Evolutionary conservation across 2,797 vertebrate genomes (phyloP).

Genomic region (Salmo trutta): DNA sequence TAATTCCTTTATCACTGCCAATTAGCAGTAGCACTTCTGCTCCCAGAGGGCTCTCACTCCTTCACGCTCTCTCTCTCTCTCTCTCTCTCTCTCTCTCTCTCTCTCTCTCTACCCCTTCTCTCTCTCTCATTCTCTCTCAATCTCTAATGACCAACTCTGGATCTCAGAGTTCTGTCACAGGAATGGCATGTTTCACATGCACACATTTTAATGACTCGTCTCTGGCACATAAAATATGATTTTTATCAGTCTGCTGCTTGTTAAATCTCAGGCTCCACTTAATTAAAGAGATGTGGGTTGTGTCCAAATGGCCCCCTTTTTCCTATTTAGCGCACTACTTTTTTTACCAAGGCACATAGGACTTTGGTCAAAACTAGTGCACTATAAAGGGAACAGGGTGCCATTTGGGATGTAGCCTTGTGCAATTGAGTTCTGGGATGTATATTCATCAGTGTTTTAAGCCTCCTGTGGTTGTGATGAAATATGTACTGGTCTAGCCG

Average conservation of each 20-base stretch:
- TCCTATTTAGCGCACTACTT: too few relatives aligned
- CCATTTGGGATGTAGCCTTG: neutral
- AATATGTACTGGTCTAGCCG: conserved; percentile 32
- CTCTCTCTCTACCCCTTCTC: conserved; percentile 2
- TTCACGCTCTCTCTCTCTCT: neutral
- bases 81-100: neutral
- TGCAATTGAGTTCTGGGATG: conserved; percentile 59
- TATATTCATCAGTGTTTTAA: conserved; percentile 54
- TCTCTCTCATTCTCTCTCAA: conserved; percentile 7
- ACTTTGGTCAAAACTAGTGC: neutral
- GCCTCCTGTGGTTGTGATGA: conserved; percentile 51
- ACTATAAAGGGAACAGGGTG: neutral
- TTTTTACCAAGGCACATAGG: too few relatives aligned
- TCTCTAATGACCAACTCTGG: conserved; percentile 60
- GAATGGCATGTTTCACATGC: conserved; percentile 39
- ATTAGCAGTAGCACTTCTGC: conserved; percentile 66
- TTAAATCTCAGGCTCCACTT: conserved; percentile 39
- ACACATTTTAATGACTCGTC: conserved; percentile 39
- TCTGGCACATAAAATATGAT: conserved; percentile 17
- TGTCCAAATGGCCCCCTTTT: neutral
- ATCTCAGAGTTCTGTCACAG: conserved; percentile 37
- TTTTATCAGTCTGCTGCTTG: conserved; percentile 26
- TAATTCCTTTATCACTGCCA: conserved; percentile 70
- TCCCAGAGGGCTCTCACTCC: conserved; percentile 48
- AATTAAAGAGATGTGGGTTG: conserved; percentile 25